phyloP scores from a whole-genome alignment of 2,888 invertebrate species.

The Orthosia gothica region DNA sequence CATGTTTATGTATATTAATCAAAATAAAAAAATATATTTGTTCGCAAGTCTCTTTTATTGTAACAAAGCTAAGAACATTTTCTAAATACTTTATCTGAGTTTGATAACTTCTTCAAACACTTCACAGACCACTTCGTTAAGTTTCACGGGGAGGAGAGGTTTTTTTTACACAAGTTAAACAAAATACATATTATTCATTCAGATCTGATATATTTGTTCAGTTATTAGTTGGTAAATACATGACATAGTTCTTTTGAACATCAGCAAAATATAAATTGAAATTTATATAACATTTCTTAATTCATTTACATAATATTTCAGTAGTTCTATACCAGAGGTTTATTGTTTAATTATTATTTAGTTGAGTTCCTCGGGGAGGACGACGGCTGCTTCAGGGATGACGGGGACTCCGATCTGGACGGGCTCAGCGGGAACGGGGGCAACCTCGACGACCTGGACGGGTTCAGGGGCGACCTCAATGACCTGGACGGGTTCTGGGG shows the following conservation, averaged over 20 bases:
- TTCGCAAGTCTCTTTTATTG: constrained; percentile 30
- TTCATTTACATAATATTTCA: neutral
- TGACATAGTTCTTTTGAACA: constrained; percentile 21
- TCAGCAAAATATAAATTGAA: constrained; percentile 32
- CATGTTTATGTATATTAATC: no score
- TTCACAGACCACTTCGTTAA: no score
- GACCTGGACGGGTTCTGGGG: constrained; percentile 34
- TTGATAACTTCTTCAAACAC: constrained; percentile 9
- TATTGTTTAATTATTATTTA: constrained; percentile 56
- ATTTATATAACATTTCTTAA: neutral
- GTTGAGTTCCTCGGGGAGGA: constrained; percentile 75
- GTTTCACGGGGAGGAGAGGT: neutral
- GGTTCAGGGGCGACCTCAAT: constrained; percentile 47
- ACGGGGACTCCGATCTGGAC: constrained; percentile 50
- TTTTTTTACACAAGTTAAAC: neutral
- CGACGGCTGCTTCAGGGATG: constrained; percentile 64
- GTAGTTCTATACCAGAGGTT: neutral
- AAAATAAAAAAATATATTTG: neutral
- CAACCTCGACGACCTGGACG: constrained; percentile 26
- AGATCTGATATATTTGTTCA: constrained; percentile 36
- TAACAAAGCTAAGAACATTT: constrained; percentile 40
- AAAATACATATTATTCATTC: constrained; percentile 3
- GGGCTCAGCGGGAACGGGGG: constrained; percentile 61
- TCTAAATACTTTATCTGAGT: constrained; percentile 17
- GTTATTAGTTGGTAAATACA: neutral